Base-by-base conservation (phyloP, 2,888 invertebrate species). In the Nephrotoma appendiculata region DNA sequence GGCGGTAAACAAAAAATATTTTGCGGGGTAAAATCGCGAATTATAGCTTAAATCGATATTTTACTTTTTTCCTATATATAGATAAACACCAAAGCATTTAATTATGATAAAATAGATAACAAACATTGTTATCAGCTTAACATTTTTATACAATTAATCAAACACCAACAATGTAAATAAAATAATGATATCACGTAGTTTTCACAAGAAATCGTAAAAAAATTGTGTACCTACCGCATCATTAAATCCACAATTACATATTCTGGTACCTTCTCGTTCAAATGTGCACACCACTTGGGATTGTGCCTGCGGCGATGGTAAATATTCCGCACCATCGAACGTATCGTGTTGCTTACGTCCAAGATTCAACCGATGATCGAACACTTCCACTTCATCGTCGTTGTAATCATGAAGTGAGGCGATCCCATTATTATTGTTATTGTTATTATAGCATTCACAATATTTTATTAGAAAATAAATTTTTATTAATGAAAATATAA, bases 221-320 rank as follows among this genome's bases (percentile, higher is more conserved):
- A 31, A 31, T 31, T 31, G 71, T 31, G 12, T 71, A 89, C 90
- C 90, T 89, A 92, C 92, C 91, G 90, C 89, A 41, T 90, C 89
- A 45, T 87, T 88, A 89, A 90, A 90, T 87, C 89, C 89, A 88
- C 92, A 92, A 88, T 92, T 91, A 86, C 92, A 92, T 87, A 90
- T 90, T 15, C 44, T 11, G 11, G 43, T 85, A 7, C 85, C 85
- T 44, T 85, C 85, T 5, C 43, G 44, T 85, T 85, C 43, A 44
- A 85, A 85, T 42, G 85, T 44, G 44, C 85, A 85, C 7, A 15
- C 45, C 5, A 44, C 43, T 44, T 85, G 85, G 5, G 9, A 5
- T 44, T 44, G 85, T 43, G 84, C 15, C n/a, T 84, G 84, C n/a
- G 41, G 84, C 43, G 84, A 15, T 84, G 41, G 84, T 84, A 42